Evolutionary conservation across 2,797 vertebrate genomes (phyloP), one percentile per base, ranked within the genome.

Genomic region (Cyprinodon diabolis): DNA sequence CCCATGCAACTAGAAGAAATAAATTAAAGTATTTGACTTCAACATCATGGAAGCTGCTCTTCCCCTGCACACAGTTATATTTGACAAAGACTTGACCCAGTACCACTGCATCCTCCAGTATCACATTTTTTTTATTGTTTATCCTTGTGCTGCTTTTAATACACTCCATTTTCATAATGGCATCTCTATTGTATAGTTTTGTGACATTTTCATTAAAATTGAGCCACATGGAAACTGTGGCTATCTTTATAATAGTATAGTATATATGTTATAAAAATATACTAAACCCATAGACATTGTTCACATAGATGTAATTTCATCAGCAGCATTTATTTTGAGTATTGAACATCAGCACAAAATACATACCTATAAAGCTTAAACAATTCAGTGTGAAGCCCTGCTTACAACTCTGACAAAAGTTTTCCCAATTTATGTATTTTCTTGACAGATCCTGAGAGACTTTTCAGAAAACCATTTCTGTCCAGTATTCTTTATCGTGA

Each of bases 371-470:
- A 4, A 74, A 82, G 51, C 76, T 76, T 71, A 21, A 71, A 12
- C 57, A 73, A 12, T 57, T 70, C 45, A 51, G 56, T 51, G 14
- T 82, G 70, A 63, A 60, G 58, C 56, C 72, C 66, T 8, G 30
- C 43, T 71, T 17, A 6, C 65, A 58, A 23, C 75, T 82, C 75
- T 77, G 45, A 84, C 75, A 69, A 48, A 71, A 83, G 77, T 74
- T 87, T 81, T 87, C 75, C 55, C 21, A 79, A 85, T 90, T 51
- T 2, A 47, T 30, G 30, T 30, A 30, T 91, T 80, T 87, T 92
- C 75, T 69, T 77, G 86, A 47, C 91, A 99, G 97, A 99, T 94
- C 96, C 96, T n/a, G 83, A 89, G 0, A 93, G 95, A 77, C 95
- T 96, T 68, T 99, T 99, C 92, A 95, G 94, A 76, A 96, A 92